A percentile compares a stretch with the other conserved stretches of the same genome.
Evolutionary conservation across 2,888 invertebrate genomes (phyloP).

Genomic region (Stenurella melanura): DNA sequence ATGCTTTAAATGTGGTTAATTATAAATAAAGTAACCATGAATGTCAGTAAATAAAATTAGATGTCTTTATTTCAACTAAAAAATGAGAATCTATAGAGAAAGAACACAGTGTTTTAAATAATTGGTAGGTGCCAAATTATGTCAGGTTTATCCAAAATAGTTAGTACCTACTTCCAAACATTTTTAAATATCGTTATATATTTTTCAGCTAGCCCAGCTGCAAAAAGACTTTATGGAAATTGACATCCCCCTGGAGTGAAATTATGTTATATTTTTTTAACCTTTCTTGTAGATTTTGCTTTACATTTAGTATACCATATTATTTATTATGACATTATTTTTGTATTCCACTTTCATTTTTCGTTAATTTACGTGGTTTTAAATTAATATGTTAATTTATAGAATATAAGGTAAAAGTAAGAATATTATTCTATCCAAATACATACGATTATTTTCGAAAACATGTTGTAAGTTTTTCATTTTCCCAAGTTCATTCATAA

Average conservation of each 20-base stretch:
- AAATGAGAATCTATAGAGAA: too few species aligned
- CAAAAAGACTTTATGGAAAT: conserved; percentile 41
- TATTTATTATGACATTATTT: conserved; percentile 25
- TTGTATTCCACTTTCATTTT: conserved; percentile 21
- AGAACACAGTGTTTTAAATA: too few species aligned
- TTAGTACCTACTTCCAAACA: too few species aligned
- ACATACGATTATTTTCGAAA: conserved; percentile 27
- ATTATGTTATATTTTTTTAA: conserved; percentile 6
- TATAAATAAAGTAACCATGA: too few species aligned
- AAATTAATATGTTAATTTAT: conserved; percentile 9
- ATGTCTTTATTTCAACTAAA: too few species aligned
- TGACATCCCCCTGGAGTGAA: conserved; percentile 35
- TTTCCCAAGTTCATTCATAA: conserved; percentile 2
- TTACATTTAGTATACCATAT: conserved; percentile 30
- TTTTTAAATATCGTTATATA: not conserved
- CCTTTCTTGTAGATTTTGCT: conserved; percentile 22
- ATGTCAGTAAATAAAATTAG: too few species aligned
- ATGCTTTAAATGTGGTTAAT: too few species aligned
- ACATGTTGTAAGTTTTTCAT: not conserved
- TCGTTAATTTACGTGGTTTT: conserved; percentile 14
- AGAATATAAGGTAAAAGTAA: conserved; percentile 20
- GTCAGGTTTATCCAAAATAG: too few species aligned
- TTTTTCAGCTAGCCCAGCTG: conserved; percentile 42
- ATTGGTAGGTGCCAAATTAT: too few species aligned
- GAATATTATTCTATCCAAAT: conserved; percentile 27